Evolutionary conservation across 1,140 invertebrate species (phyloP).

Genomic region (Phymastichus coffea): DNA sequence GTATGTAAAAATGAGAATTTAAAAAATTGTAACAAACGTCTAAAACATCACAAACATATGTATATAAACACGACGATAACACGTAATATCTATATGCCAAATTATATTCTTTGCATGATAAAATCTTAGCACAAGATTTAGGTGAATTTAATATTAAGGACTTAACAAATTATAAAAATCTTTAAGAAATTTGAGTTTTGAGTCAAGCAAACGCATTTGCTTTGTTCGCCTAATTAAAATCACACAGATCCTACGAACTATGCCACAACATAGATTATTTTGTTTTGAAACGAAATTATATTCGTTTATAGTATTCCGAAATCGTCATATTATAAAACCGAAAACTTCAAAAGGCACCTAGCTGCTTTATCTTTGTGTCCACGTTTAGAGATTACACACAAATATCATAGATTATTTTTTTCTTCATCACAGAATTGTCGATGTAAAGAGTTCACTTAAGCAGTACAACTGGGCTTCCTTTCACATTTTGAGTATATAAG

Average conservation of each 20-base stretch:
- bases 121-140: conserved; percentile 7
- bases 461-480: not conserved
- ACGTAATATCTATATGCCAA: conserved; percentile 3
- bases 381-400: not conserved
- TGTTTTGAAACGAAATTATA: no score
- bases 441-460: not conserved
- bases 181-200: conserved; percentile 3
- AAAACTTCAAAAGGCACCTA: not conserved
- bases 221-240: not conserved
- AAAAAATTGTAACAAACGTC: not conserved
- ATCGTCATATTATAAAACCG: not conserved
- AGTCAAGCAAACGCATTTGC: not conserved
- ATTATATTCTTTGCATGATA: not conserved
- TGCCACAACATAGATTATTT: no score
- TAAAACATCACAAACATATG: conserved; percentile 11
- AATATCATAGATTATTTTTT: not conserved
- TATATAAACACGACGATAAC: conserved; percentile 14
- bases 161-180: no score
- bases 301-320: no score
- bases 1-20: not conserved
- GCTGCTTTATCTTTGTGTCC: not conserved
- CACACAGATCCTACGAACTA: conserved; percentile 7
- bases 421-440: not conserved
- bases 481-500: conserved; percentile 1
- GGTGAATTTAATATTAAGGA: no score